Evolutionary conservation across 2,797 vertebrate genomes (phyloP), one percentile per base, ranked within the genome.

Genomic region (Gymnocypris eckloni): DNA sequence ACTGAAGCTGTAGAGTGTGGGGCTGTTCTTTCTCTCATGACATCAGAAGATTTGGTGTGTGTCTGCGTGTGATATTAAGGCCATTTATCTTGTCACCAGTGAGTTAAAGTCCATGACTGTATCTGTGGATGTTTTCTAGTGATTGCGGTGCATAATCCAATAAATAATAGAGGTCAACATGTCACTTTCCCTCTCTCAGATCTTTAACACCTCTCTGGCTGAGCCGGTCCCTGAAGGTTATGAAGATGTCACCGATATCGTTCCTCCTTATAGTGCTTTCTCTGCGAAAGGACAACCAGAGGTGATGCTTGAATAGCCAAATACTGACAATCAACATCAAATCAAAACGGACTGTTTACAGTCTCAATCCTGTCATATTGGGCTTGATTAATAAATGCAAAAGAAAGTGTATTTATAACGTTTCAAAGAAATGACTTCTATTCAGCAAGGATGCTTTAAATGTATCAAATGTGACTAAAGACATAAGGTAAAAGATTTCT

Each of bases 241-340:
- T 91, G 97, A 97, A 90, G 70, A 95, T 45, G 54, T 97, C 66
- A 81, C 83, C 22, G 89, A 94, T 85, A 94, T 98, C 39, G 96
- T 99, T 0, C 96, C 98, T 76, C 98, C 98, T 2, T 99, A 96
- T 88, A 99, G 89, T 82, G 97, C 98, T 0, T 99, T 96, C 92
- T 99, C 98, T 87, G 92, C 97, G 4, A 94, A 96, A 92, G 98
- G 98, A 84, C 90, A 88, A 64, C 83, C 86, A 50, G 77, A 89
- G 86, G 86, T 86, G 71, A 70, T 16, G 25, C 59, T 20, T 28
- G 13, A 22, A 15, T 48, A 66, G 37, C 4, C 41, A 50, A n/a
- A 77, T 45, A 77, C 84, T 61, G 66, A 52, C 39, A 28, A 20
- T 67, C 22, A 25, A 8, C 33, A 18, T 16, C 6, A 39, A 84